phyloP scores from a whole-genome alignment of 2,797 vertebrate genomes.

The Cyclura pinguis region DNA sequence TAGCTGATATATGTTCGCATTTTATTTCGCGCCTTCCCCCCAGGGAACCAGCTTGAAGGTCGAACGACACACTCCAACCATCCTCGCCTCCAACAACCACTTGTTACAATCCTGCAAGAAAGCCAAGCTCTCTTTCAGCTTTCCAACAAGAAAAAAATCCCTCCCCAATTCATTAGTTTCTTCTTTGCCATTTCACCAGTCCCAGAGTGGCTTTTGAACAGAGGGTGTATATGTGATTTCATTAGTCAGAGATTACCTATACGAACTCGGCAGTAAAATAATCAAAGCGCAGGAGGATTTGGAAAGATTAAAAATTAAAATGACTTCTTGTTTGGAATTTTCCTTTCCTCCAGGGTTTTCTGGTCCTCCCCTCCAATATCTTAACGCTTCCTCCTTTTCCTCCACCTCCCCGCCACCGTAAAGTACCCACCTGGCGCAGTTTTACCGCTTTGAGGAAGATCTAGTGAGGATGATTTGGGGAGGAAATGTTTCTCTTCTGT shows the following conservation, averaged over 20 bases:
- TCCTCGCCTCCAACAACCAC: not conserved
- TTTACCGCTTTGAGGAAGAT: conserved; percentile 50
- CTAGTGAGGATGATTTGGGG: conserved; percentile 58
- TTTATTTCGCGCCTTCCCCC: not conserved
- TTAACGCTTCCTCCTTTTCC: too few species aligned
- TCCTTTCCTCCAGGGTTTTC: not conserved
- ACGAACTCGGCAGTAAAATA: not conserved
- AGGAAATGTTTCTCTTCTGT: conserved; percentile 19
- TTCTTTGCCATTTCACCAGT: not conserved
- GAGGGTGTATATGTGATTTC: not conserved
- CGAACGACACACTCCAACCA: not conserved
- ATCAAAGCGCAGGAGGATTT: not conserved
- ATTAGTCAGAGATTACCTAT: not conserved
- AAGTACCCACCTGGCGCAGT: conserved; percentile 59
- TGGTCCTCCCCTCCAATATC: not conserved
- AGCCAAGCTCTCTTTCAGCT: not conserved
- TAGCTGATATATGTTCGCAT: not conserved
- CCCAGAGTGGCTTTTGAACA: too few species aligned
- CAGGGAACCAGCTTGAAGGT: not conserved
- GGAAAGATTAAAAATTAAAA: not conserved
- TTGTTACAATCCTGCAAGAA: conserved; percentile 27
- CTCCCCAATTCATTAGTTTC: not conserved
- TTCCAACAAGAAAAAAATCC: too few species aligned
- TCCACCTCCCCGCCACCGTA: not conserved
- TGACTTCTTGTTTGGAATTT: not conserved